Evolutionary conservation across 2,113 vertebrate genomes (phyloP).

Genomic region (Pedionomus torquatus): DNA sequence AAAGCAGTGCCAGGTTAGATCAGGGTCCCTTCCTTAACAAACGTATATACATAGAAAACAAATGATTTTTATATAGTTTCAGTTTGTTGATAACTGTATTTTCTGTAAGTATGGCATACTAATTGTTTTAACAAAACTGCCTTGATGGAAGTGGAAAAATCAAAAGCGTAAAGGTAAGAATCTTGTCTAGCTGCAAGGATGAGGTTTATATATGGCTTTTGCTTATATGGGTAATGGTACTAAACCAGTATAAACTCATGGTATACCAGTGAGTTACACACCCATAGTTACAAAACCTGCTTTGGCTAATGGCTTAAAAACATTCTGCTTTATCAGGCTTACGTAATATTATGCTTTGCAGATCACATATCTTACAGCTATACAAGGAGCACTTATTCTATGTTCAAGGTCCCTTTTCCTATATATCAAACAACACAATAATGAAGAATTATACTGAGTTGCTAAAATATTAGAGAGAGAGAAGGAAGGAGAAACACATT

Average conservation of each 20-base stretch:
- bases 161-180: not conserved
- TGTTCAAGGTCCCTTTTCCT: slow-evolving; percentile 9
- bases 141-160: not conserved
- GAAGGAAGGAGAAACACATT: slow-evolving; percentile 26
- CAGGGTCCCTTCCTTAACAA: not conserved
- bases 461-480: slow-evolving; percentile 26
- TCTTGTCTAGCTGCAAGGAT: not conserved
- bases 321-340: slow-evolving; percentile 34
- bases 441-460: slow-evolving; percentile 38
- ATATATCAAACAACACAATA: slow-evolving; percentile 19
- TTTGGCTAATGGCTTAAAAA: slow-evolving; percentile 8
- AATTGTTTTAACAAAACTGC: not conserved
- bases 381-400: not conserved
- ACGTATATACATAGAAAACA: not conserved
- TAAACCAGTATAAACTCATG: not conserved
- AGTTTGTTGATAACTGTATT: not conserved
- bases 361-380: slow-evolving; percentile 17
- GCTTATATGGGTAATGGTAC: not conserved
- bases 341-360: slow-evolving; percentile 1
- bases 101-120: not conserved
- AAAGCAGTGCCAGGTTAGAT: not conserved
- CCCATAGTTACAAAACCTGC: not conserved
- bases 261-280: not conserved
- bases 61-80: not conserved
- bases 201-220: not conserved